Evolutionary conservation across 2,113 vertebrate genomes (phyloP).

Genomic region (Hypomesus transpacificus): DNA sequence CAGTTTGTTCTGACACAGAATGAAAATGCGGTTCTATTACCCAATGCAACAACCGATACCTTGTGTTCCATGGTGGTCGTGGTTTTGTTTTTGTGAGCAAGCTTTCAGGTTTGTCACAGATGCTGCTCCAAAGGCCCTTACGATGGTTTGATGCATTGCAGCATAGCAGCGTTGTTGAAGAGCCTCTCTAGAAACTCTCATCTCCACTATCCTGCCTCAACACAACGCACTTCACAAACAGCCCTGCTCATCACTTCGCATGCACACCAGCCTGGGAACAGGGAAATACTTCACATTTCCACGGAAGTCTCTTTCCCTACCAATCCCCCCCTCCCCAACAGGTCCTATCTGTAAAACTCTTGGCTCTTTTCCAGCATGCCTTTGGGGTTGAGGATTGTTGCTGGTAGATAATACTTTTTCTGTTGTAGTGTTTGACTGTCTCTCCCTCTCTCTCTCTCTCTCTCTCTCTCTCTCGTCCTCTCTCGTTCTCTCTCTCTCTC

Average conservation of each 20-base stretch:
- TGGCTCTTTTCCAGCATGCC: not conserved
- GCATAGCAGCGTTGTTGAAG: conserved; percentile 51
- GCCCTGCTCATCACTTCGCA: too few species aligned
- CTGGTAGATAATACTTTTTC: not conserved
- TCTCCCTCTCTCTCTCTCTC: not conserved
- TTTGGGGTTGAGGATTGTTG: not conserved
- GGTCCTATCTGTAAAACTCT: not conserved
- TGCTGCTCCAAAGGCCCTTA: not conserved
- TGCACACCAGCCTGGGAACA: too few species aligned
- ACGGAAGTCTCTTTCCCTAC: not conserved
- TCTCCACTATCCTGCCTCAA: conserved; percentile 56
- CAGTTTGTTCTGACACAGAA: conserved; percentile 2
- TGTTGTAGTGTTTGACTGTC: not conserved
- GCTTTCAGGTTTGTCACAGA: not conserved
- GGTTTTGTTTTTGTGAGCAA: conserved; percentile 9
- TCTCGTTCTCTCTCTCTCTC: not conserved
- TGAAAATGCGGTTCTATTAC: too few species aligned
- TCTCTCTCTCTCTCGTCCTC: not conserved
- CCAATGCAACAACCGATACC: too few species aligned
- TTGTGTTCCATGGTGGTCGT: too few species aligned
- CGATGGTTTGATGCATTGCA: conserved; percentile 48
- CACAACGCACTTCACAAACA: conserved; percentile 41
- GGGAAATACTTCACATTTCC: too few species aligned
- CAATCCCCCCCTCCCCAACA: not conserved
- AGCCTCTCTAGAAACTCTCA: conserved; percentile 53